Percentiles rank a stretch among this genome's conserved stretches.
Evolutionary conservation across 2,888 invertebrate genomes (phyloP).

Genomic region (Euproctis similis): DNA sequence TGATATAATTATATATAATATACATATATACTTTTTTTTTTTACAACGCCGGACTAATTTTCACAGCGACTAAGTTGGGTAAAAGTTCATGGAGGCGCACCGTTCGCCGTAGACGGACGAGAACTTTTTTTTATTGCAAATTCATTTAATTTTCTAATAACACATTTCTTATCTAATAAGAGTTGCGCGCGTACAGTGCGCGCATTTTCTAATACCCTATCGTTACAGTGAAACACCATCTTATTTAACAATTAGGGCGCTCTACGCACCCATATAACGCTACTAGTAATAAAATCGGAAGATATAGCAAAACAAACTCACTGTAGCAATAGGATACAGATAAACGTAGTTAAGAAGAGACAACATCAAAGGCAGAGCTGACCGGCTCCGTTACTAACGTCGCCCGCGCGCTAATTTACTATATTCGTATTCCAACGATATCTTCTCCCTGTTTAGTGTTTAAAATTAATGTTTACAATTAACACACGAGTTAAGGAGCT

Average conservation of each 20-base stretch:
- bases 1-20: no score
- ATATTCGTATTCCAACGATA: slow-evolving; percentile 44
- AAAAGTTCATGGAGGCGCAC: slow-evolving; percentile 35
- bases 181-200: slow-evolving; percentile 60
- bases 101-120: slow-evolving; percentile 23
- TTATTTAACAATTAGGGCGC: slow-evolving; percentile 15
- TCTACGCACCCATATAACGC: slow-evolving; percentile 17
- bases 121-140: slow-evolving; percentile 44
- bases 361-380: slow-evolving; percentile 70
- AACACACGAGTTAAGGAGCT: slow-evolving; percentile 73
- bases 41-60: slow-evolving; percentile 68
- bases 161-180: slow-evolving; percentile 68
- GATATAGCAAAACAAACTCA: slow-evolving; percentile 58
- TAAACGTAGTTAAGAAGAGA: slow-evolving; percentile 55
- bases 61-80: slow-evolving; percentile 59
- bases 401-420: slow-evolving; percentile 47
- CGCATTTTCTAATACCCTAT: slow-evolving; percentile 52
- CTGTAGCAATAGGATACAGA: slow-evolving; percentile 69
- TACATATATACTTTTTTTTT: no score
- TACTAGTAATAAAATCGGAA: slow-evolving; percentile 42
- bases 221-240: slow-evolving; percentile 55
- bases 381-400: slow-evolving; percentile 41
- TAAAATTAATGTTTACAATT: slow-evolving; percentile 65
- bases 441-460: slow-evolving; percentile 55
- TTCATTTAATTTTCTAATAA: slow-evolving; percentile 69